A percentile compares a stretch with the other conserved stretches of the same genome.
phyloP scores from a whole-genome alignment of 1,140 invertebrate genomes.

The Araneus ventricosus region DNA sequence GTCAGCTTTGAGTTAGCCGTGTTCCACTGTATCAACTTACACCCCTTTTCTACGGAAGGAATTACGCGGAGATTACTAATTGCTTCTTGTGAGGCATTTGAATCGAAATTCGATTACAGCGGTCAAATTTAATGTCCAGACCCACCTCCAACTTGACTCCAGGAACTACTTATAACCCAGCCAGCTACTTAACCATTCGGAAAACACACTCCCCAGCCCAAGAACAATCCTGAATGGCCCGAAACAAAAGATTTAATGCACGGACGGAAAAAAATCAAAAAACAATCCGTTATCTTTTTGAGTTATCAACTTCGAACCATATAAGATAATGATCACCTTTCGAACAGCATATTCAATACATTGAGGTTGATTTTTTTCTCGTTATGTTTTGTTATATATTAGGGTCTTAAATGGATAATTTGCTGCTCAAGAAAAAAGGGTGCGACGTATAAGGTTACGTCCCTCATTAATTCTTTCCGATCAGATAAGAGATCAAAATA shows the following conservation, averaged over 20 bases:
- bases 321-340: slow-evolving; percentile 59
- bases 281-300: slow-evolving; percentile 10
- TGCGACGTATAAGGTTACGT: slow-evolving; percentile 44
- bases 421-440: slow-evolving; percentile 44
- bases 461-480: slow-evolving; percentile 43
- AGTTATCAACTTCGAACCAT: neutral
- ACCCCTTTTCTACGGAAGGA: neutral
- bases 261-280: neutral
- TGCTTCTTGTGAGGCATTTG: neutral
- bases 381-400: slow-evolving; percentile 48
- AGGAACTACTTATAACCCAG: slow-evolving; percentile 30
- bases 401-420: slow-evolving; percentile 60
- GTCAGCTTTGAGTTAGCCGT: too few species aligned
- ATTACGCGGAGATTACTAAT: slow-evolving; percentile 1
- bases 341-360: neutral
- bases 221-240: neutral
- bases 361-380: neutral
- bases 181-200: neutral
- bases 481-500: slow-evolving; percentile 49
- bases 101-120: slow-evolving; percentile 23
- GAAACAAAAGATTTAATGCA: neutral
- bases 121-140: neutral
- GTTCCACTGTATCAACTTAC: neutral
- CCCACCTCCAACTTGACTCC: neutral
- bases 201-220: neutral